These are phyloP conservation scores for Osmerus eperlanus DNA, from an alignment of 2,113 vertebrate genomes.

Conservation along the genomic window DNA sequence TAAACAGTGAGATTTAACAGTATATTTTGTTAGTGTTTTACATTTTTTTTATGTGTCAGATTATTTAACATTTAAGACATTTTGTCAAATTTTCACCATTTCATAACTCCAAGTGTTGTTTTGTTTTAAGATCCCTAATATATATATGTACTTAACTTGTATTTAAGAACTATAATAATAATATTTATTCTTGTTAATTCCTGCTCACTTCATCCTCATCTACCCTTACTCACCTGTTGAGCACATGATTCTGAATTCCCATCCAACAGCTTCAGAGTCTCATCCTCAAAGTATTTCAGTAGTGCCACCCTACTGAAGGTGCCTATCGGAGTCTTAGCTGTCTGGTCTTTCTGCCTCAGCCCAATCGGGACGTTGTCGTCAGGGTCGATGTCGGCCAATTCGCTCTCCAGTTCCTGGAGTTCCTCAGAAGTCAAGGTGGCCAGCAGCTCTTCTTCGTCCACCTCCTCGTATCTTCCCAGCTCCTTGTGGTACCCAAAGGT, in stretches of 20 bases:
- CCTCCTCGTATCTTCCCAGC: slow-evolving; percentile 84
- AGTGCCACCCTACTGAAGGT: slow-evolving; percentile 81
- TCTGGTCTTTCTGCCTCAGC: slow-evolving; percentile 85
- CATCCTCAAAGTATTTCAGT: slow-evolving; percentile 88
- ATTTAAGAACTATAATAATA: too few species aligned
- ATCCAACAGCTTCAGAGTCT: slow-evolving; percentile 79
- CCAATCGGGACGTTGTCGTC: slow-evolving; percentile 80
- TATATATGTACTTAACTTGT: too few species aligned
- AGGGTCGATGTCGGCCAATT: slow-evolving; percentile 81
- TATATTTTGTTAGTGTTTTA: not conserved
- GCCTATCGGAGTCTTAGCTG: slow-evolving; percentile 77
- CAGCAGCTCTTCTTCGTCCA: slow-evolving; percentile 85
- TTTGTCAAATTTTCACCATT: too few species aligned
- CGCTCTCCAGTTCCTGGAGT: slow-evolving; percentile 85
- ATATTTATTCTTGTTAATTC: too few species aligned
- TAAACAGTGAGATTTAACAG: not conserved
- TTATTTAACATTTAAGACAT: too few species aligned
- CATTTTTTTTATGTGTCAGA: too few species aligned
- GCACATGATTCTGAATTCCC: slow-evolving; percentile 49
- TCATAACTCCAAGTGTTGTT: not conserved
- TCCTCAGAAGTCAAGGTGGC: slow-evolving; percentile 84
- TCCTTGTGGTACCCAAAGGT: slow-evolving; percentile 82
- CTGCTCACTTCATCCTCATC: not conserved
- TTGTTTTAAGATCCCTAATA: too few species aligned
- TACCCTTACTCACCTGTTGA: slow-evolving; percentile 23